Percentiles rank a stretch among this genome's conserved stretches.
Conservation (phyloP, 30 jellyfish, hydroid and myxozoan genomes). For the Hydractinia echinata region DNA sequence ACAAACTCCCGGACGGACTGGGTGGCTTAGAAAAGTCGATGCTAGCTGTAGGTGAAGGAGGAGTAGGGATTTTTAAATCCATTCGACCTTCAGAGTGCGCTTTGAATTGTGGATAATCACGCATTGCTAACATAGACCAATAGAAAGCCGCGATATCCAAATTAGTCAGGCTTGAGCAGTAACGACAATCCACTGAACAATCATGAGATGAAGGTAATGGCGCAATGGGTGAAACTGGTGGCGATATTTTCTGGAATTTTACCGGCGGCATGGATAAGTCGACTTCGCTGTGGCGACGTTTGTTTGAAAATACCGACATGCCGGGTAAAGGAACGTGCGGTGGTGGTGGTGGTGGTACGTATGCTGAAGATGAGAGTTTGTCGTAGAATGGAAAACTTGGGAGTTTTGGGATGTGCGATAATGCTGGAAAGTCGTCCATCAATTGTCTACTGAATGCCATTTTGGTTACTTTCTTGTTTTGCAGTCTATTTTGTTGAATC, state of each 20-base stretch:
- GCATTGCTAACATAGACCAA: conserved; percentile 95
- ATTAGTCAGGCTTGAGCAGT: conserved; percentile 71
- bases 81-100: not conserved
- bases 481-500: too few species aligned
- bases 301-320: conserved; percentile 32
- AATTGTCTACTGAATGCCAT: conserved; percentile 26
- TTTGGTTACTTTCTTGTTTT: not conserved
- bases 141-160: conserved; percentile 92
- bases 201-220: conserved; percentile 9
- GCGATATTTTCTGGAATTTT: conserved; percentile 17
- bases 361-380: not conserved
- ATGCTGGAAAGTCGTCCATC: not conserved
- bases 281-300: conserved; percentile 9
- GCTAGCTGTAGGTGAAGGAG: conserved; percentile 3
- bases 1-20: conserved; percentile 88
- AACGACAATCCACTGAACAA: conserved; percentile 76
- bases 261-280: conserved; percentile 19
- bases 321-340: conserved; percentile 25
- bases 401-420: not conserved
- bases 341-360: conserved; percentile 4
- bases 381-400: conserved; percentile 12
- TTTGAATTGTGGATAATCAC: conserved; percentile 55
- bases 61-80: conserved; percentile 20
- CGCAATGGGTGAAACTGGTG: conserved; percentile 23
- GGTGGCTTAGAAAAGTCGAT: conserved; percentile 40